Evolutionary conservation across 2,888 invertebrate species (phyloP), one percentile per base, ranked within the genome.

Genomic region (Amiota mariae): DNA sequence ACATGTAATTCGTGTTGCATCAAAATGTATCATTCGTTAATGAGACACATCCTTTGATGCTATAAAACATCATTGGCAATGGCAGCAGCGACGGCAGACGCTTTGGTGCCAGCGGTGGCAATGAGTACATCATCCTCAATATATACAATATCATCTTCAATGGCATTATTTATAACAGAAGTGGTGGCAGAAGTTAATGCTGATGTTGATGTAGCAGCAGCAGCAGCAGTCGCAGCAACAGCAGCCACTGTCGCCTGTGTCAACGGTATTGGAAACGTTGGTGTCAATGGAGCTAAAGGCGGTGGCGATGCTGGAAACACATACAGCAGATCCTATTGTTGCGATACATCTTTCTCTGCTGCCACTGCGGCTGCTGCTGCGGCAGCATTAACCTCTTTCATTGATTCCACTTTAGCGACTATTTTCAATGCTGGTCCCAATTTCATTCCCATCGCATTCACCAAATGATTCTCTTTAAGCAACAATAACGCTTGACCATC

Each of bases 381-480:
- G 9, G 79, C 78, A 8, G 75, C 79, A 46, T 82, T 80, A 6
- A 83, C 82, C 80, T 89, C 89, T 77, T 89, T 89, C 92, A 97
- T 94, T 1, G 94, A 92, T 87, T 97, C 96, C 75, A 98, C 97
- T 89, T 95, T 95, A 61, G 97, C 96, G 81, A 97, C 97, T 74
- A 98, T 97, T 91, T 98, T 98, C 72, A 98, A 92, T 0, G 98
- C 98, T 0, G 98, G 98, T 0, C 98, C 98, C 20, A 98, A 92
- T 88, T 98, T 98, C 94, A 98, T 98, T 74, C 94, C 95, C 92
- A 98, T 96, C 9, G 97, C 96, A 79, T 95, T 95, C 91, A 98
- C 98, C 48, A 98, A 92, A 90, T 98, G 98, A 86, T 98, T 98
- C 79, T 97, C 97, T 85, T 97, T 96, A 71, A 98, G 93, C 72